Evolutionary conservation across 2,888 invertebrate genomes (phyloP).

Genomic region (Tipula helvola): DNA sequence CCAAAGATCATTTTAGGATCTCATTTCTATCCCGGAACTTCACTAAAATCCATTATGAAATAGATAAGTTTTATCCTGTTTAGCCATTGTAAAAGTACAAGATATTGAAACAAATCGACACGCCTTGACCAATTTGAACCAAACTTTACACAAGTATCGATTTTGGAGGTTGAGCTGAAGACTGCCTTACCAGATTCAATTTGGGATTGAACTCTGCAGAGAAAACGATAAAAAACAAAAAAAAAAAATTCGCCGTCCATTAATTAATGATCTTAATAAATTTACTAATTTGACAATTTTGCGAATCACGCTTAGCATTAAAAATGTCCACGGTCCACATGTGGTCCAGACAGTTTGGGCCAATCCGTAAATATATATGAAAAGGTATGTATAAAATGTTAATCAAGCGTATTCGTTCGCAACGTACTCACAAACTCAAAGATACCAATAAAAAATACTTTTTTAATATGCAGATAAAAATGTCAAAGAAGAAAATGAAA

Average conservation of each 20-base stretch:
- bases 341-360: not conserved
- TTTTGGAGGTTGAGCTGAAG: no score
- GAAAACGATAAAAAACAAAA: no score
- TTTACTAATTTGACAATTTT: not conserved
- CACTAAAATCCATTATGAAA: no score
- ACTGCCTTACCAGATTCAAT: no score
- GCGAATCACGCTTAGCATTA: not conserved
- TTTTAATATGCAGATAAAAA: not conserved
- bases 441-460: not conserved
- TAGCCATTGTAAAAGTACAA: no score
- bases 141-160: no score
- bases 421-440: not conserved
- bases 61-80: no score
- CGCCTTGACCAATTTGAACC: no score
- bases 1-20: no score
- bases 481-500: not conserved
- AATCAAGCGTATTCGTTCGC: not conserved
- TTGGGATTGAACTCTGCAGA: no score
- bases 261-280: not conserved
- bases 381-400: not conserved
- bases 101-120: no score
- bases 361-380: not conserved
- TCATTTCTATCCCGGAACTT: no score
- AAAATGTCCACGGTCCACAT: not conserved
- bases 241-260: not conserved